A percentile compares a stretch with the other conserved stretches of the same genome.
These are phyloP conservation scores for Protodeltote pygarga DNA, from an alignment of 2,888 invertebrate genomes.

Conservation along the genomic window DNA sequence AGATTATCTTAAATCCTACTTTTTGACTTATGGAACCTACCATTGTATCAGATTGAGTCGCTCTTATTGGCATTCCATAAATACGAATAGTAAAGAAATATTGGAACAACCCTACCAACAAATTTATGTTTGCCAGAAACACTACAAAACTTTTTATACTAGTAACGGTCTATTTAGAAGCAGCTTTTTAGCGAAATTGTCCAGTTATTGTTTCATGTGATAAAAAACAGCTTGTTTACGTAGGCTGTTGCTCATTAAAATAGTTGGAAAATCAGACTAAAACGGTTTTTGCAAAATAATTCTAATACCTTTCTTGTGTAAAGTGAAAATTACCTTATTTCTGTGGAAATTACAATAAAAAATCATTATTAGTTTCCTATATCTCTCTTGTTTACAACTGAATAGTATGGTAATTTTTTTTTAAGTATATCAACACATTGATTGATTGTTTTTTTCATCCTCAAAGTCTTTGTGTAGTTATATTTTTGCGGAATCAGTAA, in stretches of 20 bases:
- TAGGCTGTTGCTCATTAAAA: slow-evolving; percentile 47
- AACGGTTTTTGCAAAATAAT: slow-evolving; percentile 20
- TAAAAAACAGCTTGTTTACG: slow-evolving; percentile 57
- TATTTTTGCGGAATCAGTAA: slow-evolving; percentile 37
- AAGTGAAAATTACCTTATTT: slow-evolving; percentile 8
- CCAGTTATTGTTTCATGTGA: slow-evolving; percentile 52
- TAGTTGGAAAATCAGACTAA: slow-evolving; percentile 17
- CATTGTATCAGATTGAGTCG: no score
- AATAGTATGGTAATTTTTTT: slow-evolving; percentile 18
- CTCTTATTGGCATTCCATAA: no score
- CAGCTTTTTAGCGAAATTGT: slow-evolving; percentile 54
- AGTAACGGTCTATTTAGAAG: slow-evolving; percentile 60
- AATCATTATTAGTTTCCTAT: not conserved
- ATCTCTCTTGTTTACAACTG: slow-evolving; percentile 28
- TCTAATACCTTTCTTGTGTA: slow-evolving; percentile 13
- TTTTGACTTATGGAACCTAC: no score
- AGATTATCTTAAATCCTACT: no score
- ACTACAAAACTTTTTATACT: slow-evolving; percentile 56
- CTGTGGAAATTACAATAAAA: no score
- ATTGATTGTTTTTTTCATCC: slow-evolving; percentile 38
- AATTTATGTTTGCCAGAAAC: slow-evolving; percentile 19
- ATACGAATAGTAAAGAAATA: not conserved
- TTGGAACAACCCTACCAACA: slow-evolving; percentile 8
- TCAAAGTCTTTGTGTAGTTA: slow-evolving; percentile 23
- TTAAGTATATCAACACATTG: slow-evolving; percentile 33